Evolutionary conservation across 2,797 vertebrate species (phyloP), one percentile per base, ranked within the genome.

Genomic region (Enteromius radiatus): DNA sequence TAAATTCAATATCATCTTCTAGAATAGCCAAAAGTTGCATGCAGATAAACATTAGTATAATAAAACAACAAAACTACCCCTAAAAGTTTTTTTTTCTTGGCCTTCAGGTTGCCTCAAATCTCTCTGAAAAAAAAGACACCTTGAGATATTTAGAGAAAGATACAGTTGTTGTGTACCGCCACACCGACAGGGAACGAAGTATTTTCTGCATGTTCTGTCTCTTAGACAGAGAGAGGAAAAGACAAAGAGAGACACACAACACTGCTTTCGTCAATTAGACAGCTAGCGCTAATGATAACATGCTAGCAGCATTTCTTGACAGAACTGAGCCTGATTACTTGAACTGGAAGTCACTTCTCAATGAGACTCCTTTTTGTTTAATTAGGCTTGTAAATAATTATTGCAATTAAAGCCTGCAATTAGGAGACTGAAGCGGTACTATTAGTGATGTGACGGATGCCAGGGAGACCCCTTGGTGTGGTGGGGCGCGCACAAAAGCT

Each of bases 321-420:
- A 92, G 89, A 92, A 90, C 86, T 84, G 88, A 90, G 90, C 88
- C 86, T 49, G 88, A 90, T 90, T 92, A 90, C 92, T 93, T 92
- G 88, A 92, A 91, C 91, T 87, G 83, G 86, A 91, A 89, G 90
- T 91, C 87, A 36, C 88, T 85, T 91, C 91, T 94, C 90, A 83
- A 90, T 85, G 88, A 93, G 91, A 90, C 91, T 93, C 89, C 84
- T 83, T 87, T 89, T 86, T 87, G 92, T 94, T 94, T 94, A 95
- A 95, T 95, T 95, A 95, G 93, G 90, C 94, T 93, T 94, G 94
- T 95, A 95, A 95, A 95, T 95, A 94, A 95, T 95, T 93, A 94
- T 94, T 94, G 94, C 94, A 95, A 95, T 95, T 95, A 95, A 95
- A 95, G 92, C 92, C 94, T 91, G 93, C 94, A 95, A 95, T 95